A percentile compares a stretch with the other conserved stretches of the same genome.
Evolutionary conservation across 2,888 invertebrate genomes (phyloP).

Genomic region (Ornithoptera alexandrae): DNA sequence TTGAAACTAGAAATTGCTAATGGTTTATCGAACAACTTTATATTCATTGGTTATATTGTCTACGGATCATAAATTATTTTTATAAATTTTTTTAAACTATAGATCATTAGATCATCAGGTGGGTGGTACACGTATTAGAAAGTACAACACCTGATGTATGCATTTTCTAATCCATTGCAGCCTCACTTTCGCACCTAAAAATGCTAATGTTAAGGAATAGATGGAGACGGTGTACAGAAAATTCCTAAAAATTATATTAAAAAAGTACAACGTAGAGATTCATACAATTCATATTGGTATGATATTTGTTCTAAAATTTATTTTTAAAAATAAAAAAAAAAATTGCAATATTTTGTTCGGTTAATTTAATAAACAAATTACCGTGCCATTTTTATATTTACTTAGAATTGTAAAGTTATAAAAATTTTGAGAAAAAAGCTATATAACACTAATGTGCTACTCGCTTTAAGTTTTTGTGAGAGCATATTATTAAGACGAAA

Average conservation of each 20-base stretch:
- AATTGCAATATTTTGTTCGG: too few relatives aligned
- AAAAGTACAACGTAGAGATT: too few relatives aligned
- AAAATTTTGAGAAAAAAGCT: not conserved
- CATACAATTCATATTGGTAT: too few relatives aligned
- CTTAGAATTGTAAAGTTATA: not conserved
- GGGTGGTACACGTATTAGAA: not conserved
- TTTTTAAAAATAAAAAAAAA: too few relatives aligned
- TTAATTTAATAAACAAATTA: too few relatives aligned
- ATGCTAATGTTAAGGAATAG: conserved; percentile 17
- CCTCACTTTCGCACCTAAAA: conserved; percentile 11
- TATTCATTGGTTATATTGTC: too few relatives aligned
- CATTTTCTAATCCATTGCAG: conserved; percentile 9
- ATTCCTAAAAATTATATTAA: not conserved
- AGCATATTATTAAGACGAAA: not conserved
- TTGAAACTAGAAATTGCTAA: too few relatives aligned
- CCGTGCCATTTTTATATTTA: not conserved
- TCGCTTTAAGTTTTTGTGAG: not conserved
- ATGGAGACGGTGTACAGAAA: conserved; percentile 1
- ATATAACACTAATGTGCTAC: not conserved
- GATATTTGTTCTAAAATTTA: too few relatives aligned
- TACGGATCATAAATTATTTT: too few relatives aligned
- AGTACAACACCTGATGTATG: conserved; percentile 2
- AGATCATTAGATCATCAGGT: too few relatives aligned
- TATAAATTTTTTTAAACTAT: too few relatives aligned
- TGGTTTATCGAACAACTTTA: too few relatives aligned